phyloP scores from a whole-genome alignment of 1,140 invertebrate species.

The Samia ricini region DNA sequence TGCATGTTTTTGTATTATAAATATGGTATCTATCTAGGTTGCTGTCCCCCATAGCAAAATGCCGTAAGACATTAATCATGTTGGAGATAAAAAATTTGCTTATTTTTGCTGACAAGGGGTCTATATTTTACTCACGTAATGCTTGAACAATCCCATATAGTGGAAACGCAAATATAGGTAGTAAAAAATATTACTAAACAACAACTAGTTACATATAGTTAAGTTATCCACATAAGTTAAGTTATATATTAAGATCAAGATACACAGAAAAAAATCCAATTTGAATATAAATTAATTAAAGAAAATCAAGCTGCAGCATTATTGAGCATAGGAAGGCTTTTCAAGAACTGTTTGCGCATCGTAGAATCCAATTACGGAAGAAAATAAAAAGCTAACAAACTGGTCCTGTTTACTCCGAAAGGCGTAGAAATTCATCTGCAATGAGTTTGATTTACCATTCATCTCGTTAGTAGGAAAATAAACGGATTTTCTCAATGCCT shows the following conservation, averaged over 20 bases:
- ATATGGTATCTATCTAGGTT: too few species aligned
- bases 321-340: background rate
- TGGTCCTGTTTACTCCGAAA: constrained; percentile 26
- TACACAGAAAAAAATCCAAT: background rate
- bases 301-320: background rate
- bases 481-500: constrained; percentile 1
- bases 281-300: background rate
- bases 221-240: too few species aligned
- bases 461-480: constrained; percentile 10
- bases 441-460: constrained; percentile 19
- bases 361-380: constrained; percentile 34
- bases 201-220: background rate
- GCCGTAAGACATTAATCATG: too few species aligned
- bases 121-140: too few species aligned
- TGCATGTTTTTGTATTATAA: too few species aligned
- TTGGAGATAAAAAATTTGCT: too few species aligned
- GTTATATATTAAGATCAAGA: too few species aligned
- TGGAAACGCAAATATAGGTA: too few species aligned
- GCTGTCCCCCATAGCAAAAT: too few species aligned
- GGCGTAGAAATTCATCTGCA: constrained; percentile 27
- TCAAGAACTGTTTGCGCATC: constrained; percentile 13
- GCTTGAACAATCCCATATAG: too few species aligned
- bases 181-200: too few species aligned
- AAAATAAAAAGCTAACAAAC: constrained; percentile 41
- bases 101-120: too few species aligned